Percentiles rank a stretch among this genome's conserved stretches.
Evolutionary conservation across 35 echinoderm and acorn worm species (phyloP).

Genomic region (Eucidaris tribuloides): DNA sequence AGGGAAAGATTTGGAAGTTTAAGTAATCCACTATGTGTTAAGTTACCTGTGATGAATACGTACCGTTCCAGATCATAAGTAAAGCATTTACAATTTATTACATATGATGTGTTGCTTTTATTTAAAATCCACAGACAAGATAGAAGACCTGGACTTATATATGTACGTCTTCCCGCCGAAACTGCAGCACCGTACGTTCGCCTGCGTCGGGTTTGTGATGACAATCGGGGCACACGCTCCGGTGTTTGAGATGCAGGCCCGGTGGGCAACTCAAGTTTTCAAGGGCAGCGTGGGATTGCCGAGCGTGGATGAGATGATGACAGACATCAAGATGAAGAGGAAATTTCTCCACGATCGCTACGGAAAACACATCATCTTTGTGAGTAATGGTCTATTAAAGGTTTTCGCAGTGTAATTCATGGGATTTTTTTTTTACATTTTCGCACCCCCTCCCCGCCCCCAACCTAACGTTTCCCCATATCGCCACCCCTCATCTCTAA

Average conservation of each 20-base stretch:
- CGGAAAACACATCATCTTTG: slow-evolving; percentile 69
- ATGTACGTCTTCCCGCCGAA: slow-evolving; percentile 74
- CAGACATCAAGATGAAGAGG: slow-evolving; percentile 33
- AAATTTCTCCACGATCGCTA: slow-evolving; percentile 37
- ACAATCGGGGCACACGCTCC: slow-evolving; percentile 68
- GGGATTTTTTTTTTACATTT: too few relatives aligned
- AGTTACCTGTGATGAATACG: too few relatives aligned
- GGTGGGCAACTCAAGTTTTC: slow-evolving; percentile 76
- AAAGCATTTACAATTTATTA: too few relatives aligned
- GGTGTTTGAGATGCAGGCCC: slow-evolving; percentile 72
- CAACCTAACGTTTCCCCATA: too few relatives aligned
- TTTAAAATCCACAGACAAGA: slow-evolving; percentile 63
- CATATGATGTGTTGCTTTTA: too few relatives aligned
- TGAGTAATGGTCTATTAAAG: too few relatives aligned
- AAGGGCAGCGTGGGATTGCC: slow-evolving; percentile 51
- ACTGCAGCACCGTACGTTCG: slow-evolving; percentile 59
- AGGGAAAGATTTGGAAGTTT: too few relatives aligned
- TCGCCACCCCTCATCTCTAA: too few relatives aligned
- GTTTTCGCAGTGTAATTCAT: too few relatives aligned
- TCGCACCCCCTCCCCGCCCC: too few relatives aligned
- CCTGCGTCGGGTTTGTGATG: slow-evolving; percentile 55
- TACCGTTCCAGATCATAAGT: too few relatives aligned
- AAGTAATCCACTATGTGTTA: too few relatives aligned
- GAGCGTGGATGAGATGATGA: slow-evolving; percentile 1
- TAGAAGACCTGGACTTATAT: slow-evolving; percentile 70